phyloP scores from a whole-genome alignment of 2,113 vertebrate genomes.

The Semicossyphus pulcher region DNA sequence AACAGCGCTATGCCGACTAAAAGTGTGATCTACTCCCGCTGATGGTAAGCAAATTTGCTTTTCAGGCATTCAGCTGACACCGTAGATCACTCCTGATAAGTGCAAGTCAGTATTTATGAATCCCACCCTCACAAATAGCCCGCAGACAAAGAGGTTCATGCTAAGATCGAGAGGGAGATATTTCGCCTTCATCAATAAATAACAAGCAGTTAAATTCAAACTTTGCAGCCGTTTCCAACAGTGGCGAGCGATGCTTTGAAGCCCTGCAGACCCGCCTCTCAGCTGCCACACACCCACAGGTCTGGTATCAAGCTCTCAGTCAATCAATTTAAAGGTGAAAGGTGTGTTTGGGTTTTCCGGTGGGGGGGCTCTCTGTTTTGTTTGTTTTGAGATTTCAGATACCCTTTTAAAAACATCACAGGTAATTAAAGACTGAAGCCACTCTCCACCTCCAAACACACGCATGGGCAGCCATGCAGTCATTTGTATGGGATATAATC shows the following conservation, averaged over 20 bases:
- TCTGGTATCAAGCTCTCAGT: not conserved
- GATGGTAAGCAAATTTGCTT: constrained; percentile 37
- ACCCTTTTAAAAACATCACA: constrained; percentile 45
- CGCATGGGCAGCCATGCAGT: not conserved
- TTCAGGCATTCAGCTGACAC: constrained; percentile 42
- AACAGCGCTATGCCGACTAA: not conserved
- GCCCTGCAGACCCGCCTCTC: not conserved
- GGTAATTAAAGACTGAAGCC: constrained; percentile 42
- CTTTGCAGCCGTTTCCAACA: constrained; percentile 6
- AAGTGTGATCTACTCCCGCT: constrained; percentile 4
- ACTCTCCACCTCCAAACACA: constrained; percentile 8
- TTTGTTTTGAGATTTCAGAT: constrained; percentile 43
- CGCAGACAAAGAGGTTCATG: constrained; percentile 25
- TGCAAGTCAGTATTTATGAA: constrained; percentile 58
- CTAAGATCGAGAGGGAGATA: not conserved
- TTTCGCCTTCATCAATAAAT: constrained; percentile 62
- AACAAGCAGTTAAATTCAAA: constrained; percentile 41
- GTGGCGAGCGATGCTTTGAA: not conserved
- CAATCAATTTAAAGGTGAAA: constrained; percentile 27
- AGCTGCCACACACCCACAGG: constrained; percentile 15
- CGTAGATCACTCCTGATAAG: constrained; percentile 18
- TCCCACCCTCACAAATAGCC: constrained; percentile 35
- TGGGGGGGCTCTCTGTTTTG: constrained; percentile 15
- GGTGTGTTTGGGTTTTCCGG: constrained; percentile 52
- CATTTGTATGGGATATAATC: not conserved